phyloP scores from a whole-genome alignment of 1,140 invertebrate species.

The Piezodorus guildinii region DNA sequence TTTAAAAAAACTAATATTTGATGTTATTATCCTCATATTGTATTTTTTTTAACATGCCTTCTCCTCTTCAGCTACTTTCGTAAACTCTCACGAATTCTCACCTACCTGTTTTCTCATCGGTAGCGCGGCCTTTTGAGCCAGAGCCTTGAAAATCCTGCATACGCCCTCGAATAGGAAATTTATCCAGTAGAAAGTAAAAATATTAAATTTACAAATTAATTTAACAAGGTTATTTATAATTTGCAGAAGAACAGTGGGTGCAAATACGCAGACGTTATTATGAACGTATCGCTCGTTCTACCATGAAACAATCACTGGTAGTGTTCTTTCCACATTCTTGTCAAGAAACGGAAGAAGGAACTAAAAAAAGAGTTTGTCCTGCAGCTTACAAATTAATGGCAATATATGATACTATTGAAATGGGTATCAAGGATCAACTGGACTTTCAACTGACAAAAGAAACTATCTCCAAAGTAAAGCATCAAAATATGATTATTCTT shows the following conservation, averaged over 20 bases:
- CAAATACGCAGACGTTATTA: constrained; percentile 23
- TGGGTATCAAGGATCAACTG: constrained; percentile 26
- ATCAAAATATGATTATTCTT: neutral
- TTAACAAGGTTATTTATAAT: neutral
- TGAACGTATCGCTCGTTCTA: constrained; percentile 24
- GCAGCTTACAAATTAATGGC: constrained; percentile 24
- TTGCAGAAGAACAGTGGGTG: constrained; percentile 25
- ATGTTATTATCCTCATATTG: too few relatives aligned
- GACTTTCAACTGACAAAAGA: constrained; percentile 26
- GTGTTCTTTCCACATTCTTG: constrained; percentile 29
- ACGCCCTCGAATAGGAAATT: too few relatives aligned
- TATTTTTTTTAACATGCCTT: too few relatives aligned
- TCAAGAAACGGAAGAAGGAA: constrained; percentile 17
- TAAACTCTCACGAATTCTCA: too few relatives aligned
- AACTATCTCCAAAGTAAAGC: constrained; percentile 24
- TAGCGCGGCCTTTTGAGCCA: too few relatives aligned
- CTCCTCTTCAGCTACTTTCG: too few relatives aligned
- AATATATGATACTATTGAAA: constrained; percentile 22
- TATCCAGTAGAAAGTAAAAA: too few relatives aligned
- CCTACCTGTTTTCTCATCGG: too few relatives aligned
- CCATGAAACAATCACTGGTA: constrained; percentile 25
- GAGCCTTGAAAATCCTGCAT: too few relatives aligned
- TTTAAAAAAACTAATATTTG: too few relatives aligned
- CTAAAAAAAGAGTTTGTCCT: constrained; percentile 21
- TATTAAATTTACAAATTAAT: too few relatives aligned